Percentiles rank a stretch among this genome's conserved stretches.
These are phyloP conservation scores for Encarsia formosa DNA, from an alignment of 2,888 invertebrate genomes.

Conservation along the genomic window DNA sequence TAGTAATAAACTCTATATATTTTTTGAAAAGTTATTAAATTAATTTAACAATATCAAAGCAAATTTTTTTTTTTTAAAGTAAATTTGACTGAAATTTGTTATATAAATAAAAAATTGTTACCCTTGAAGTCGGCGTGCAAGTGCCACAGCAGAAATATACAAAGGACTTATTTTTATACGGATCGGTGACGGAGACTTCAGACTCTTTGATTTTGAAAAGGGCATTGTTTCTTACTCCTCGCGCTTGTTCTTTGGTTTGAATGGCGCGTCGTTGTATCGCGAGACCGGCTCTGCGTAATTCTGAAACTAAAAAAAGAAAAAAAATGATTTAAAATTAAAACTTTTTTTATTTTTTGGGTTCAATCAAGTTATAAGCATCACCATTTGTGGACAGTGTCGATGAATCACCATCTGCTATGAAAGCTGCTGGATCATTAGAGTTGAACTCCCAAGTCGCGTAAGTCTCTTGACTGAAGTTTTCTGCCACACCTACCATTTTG, in stretches of 20 bases:
- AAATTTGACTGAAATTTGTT: no score
- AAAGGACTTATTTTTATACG: conserved; percentile 50
- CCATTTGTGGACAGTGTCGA: conserved; percentile 42
- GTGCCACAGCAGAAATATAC: conserved; percentile 64
- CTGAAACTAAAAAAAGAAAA: conserved; percentile 21
- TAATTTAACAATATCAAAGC: no score
- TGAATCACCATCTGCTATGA: conserved; percentile 44
- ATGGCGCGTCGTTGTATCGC: conserved; percentile 39
- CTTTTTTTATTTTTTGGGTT: no score
- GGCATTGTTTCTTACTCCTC: conserved; percentile 47
- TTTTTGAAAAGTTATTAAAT: no score
- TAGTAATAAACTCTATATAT: no score
- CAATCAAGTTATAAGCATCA: conserved; percentile 29
- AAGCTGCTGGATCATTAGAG: conserved; percentile 42
- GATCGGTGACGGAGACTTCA: conserved; percentile 49
- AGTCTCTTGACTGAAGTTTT: conserved; percentile 56
- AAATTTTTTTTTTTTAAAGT: no score
- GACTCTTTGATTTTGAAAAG: conserved; percentile 55
- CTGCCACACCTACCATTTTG: conserved; percentile 59
- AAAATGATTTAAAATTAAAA: no score
- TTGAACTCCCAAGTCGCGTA: conserved; percentile 53
- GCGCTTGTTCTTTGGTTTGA: conserved; percentile 40
- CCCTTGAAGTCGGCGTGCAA: conserved; percentile 66
- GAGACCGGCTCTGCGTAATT: conserved; percentile 42
- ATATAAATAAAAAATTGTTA: no score